phyloP scores from a whole-genome alignment of 2,113 vertebrate species.

The Hippolais icterina region DNA sequence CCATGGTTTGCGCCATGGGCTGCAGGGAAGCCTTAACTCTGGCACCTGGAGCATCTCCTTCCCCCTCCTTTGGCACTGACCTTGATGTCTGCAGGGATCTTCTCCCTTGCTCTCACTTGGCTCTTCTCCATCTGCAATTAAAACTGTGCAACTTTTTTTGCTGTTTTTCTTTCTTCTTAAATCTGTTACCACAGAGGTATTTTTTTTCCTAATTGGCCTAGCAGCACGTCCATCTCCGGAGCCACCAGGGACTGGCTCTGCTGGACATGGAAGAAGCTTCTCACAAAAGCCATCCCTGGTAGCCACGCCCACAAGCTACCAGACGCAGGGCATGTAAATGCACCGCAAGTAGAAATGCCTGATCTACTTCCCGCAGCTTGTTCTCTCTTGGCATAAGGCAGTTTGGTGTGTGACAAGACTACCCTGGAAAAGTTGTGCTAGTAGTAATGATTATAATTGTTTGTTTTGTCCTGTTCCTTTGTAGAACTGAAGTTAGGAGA shows the following conservation, averaged over 20 bases:
- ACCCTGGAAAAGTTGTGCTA: not conserved
- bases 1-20: accelerated
- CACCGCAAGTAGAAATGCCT: not conserved
- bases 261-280: not conserved
- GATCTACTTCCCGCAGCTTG: not conserved
- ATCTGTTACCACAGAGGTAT: not conserved
- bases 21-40: not conserved
- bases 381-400: not conserved
- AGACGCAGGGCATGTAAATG: not conserved
- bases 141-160: not conserved
- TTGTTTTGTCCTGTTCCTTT: slow-evolving; percentile 55
- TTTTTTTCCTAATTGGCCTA: not conserved
- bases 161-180: not conserved
- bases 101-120: accelerated
- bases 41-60: not conserved
- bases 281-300: not conserved
- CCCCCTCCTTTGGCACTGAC: not conserved
- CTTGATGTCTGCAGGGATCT: not conserved
- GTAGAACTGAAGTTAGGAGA: slow-evolving; percentile 96
- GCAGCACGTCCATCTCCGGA: accelerated
- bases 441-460: not conserved
- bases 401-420: not conserved
- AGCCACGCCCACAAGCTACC: not conserved
- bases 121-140: not conserved
- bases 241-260: not conserved